A percentile compares a stretch with the other conserved stretches of the same genome.
Conservation (phyloP, 2,797 vertebrate species). For the Sebastes iracundus region DNA sequence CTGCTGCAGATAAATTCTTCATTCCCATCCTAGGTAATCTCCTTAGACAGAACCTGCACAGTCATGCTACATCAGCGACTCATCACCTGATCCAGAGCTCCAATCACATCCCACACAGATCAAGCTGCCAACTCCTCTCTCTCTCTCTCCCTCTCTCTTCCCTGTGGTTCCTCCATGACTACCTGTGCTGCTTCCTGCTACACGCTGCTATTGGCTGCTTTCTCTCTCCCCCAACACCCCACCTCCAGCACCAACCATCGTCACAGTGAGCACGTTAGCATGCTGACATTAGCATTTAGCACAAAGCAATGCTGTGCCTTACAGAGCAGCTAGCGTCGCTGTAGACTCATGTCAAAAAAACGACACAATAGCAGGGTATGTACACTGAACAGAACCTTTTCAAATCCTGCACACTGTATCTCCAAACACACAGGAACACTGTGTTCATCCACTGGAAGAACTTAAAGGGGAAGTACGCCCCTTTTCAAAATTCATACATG, state of each 20-base stretch:
- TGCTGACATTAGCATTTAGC: neutral
- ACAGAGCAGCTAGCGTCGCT: neutral
- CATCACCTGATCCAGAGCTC: neutral
- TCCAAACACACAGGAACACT: neutral
- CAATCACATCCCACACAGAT: neutral
- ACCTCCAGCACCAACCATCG: neutral
- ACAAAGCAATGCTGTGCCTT: neutral
- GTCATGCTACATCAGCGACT: neutral
- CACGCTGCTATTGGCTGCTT: slow-evolving; percentile 15
- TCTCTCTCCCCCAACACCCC: neutral
- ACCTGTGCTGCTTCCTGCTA: slow-evolving; percentile 9
- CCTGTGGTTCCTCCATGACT: neutral
- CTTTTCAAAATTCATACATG: no score
- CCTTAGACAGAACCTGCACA: neutral
- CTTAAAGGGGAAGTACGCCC: no score
- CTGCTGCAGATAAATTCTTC: neutral
- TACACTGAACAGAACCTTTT: neutral
- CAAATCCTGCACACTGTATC: neutral
- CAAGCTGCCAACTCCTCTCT: neutral
- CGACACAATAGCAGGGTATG: neutral
- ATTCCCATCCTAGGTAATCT: neutral
- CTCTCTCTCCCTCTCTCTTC: neutral
- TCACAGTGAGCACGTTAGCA: neutral
- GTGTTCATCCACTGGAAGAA: neutral
- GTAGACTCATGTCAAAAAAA: neutral